Base-by-base conservation (phyloP, 2,888 invertebrate species). In the Charanyca ferruginea region DNA sequence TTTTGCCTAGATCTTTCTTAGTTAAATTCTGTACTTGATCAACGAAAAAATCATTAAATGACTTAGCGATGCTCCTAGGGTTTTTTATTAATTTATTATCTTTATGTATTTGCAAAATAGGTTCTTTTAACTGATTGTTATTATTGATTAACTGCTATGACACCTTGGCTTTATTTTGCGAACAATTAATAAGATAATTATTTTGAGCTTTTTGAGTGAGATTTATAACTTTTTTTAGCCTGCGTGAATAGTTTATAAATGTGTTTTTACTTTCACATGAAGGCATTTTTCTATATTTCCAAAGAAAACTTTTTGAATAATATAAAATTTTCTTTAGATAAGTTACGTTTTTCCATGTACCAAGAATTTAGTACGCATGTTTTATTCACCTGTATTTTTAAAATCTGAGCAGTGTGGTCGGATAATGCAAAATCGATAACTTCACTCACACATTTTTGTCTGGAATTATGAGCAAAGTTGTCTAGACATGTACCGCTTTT, bases 391-490 rank as follows among this genome's bases (percentile, higher is more conserved):
- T 35, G 35, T 35, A 35, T 35, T 11, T 35, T 35, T 35, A 35
- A 35, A 35, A 35, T 9, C 13, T 35, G 35, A 13, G 35, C 35
- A 11, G 35, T 35, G 13, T 35, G 35, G 13, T 35, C 35, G 35
- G 35, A 35, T 11, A 35, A 11, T 35, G 35, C 35, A 9, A 35
- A 35, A 13, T 35, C 35, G 11, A 35, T 35, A 1, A 61, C 32
- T 23, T 61, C 47, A 11, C 28, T 13, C 38, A 13, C 35, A 42
- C 49, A 54, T 22, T 20, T 28, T 41, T 22, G 48, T 18, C n/a
- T 38, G 7, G 25, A 55, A 54, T 48, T 55, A 32, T 55, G 49
- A 22, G 49, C 49, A 44, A 63, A 44, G 9, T 63, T 63, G 18
- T 63, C 55, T 5, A 63, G 5, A 16, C 63, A 63, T 16, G 49